phyloP scores from a whole-genome alignment of 2,888 invertebrate species.

The Eulithis prunata region DNA sequence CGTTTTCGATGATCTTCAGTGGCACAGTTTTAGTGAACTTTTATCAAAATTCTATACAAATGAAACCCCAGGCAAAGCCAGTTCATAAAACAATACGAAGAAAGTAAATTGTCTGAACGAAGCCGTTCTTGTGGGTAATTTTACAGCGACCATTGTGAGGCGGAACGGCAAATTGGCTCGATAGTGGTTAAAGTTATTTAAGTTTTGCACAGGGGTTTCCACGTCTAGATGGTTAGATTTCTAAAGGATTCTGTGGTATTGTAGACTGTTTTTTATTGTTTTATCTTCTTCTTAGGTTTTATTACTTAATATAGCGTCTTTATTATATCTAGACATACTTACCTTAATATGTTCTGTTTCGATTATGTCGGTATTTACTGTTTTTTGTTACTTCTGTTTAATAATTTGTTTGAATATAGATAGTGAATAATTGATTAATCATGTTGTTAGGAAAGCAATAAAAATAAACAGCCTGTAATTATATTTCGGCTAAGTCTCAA shows the following conservation, averaged over 20 bases:
- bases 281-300: not conserved
- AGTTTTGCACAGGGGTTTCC: conserved; percentile 21
- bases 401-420: not conserved
- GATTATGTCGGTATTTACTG: no score
- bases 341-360: no score
- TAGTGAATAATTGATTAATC: not conserved
- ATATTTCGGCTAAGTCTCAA: not conserved
- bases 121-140: conserved; percentile 30
- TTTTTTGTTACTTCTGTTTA: no score
- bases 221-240: conserved; percentile 18
- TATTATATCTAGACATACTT: no score
- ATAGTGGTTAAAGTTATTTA: conserved; percentile 15
- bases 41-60: no score
- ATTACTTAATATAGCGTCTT: no score
- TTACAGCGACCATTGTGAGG: conserved; percentile 30
- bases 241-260: not conserved
- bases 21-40: no score
- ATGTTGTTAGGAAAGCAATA: not conserved
- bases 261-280: not conserved
- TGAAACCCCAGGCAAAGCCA: no score
- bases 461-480: not conserved
- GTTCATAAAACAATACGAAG: conserved; percentile 31
- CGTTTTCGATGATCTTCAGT: no score
- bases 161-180: conserved; percentile 23
- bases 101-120: conserved; percentile 38